Evolutionary conservation across 2,113 vertebrate species (phyloP).

Genomic region (Tragelaphus buxtoni): DNA sequence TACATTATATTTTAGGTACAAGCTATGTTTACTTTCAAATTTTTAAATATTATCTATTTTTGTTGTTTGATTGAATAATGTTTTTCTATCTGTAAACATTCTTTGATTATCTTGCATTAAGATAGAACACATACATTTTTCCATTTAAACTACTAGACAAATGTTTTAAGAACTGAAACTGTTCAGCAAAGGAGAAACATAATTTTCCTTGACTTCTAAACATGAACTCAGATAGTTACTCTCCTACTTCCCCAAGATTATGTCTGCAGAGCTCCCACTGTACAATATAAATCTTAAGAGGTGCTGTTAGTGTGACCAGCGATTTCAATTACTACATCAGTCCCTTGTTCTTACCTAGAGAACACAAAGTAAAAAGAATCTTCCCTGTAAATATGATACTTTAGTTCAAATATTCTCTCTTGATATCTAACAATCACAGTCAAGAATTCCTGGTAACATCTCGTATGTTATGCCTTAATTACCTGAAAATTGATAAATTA

Average conservation of each 20-base stretch:
- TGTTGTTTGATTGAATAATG: neutral
- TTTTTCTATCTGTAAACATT: neutral
- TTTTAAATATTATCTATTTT: neutral
- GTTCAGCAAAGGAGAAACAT: neutral
- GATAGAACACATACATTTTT: neutral
- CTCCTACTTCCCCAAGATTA: neutral
- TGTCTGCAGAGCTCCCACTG: neutral
- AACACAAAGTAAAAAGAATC: neutral
- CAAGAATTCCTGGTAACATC: neutral
- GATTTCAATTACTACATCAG: neutral
- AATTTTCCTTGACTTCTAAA: conserved; percentile 46
- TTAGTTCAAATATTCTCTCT: neutral
- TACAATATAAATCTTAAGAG: neutral
- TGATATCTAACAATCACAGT: neutral
- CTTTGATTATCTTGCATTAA: neutral
- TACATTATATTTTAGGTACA: neutral
- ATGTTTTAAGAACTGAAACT: neutral
- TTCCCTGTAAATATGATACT: neutral
- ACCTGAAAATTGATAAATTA: neutral
- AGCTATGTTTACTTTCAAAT: neutral
- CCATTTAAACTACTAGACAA: conserved; percentile 1
- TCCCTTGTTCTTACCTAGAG: neutral
- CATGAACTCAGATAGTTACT: neutral
- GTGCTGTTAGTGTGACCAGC: neutral
- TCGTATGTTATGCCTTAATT: neutral